These are phyloP conservation scores for Axea sp. DNA, from an alignment of 2,888 invertebrate genomes.

Conservation along the genomic window DNA sequence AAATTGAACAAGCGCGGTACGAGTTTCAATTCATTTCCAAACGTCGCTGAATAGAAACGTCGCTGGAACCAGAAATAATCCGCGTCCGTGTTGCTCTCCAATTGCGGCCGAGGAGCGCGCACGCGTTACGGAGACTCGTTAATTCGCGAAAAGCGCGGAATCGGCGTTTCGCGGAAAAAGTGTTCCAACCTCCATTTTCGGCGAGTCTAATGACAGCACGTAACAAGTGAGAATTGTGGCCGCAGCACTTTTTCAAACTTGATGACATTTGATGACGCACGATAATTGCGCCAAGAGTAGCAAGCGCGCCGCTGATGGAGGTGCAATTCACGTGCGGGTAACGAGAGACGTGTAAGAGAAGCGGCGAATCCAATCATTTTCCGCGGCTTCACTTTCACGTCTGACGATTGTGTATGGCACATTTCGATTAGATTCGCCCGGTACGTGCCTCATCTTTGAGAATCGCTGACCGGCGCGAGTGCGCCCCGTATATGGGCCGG, in stretches of 20 bases:
- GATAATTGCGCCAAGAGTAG: conserved; percentile 44
- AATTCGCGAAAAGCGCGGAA: not conserved
- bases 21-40: too few species aligned
- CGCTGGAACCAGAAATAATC: too few species aligned
- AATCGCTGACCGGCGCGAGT: conserved; percentile 15
- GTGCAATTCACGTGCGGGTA: conserved; percentile 38
- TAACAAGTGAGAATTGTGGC: conserved; percentile 1
- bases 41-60: too few species aligned
- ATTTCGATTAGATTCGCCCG: conserved; percentile 59
- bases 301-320: conserved; percentile 28
- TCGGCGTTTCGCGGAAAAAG: too few species aligned
- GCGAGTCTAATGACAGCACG: not conserved
- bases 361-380: conserved; percentile 68
- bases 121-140: too few species aligned
- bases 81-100: too few species aligned
- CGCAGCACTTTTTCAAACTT: conserved; percentile 25
- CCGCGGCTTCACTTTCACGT: conserved; percentile 72
- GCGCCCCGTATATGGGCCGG: conserved; percentile 23
- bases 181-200: conserved; percentile 1
- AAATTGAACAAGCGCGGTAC: too few species aligned
- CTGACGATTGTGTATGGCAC: conserved; percentile 72
- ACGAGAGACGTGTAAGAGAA: conserved; percentile 41
- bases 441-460: conserved; percentile 48
- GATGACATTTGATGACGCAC: conserved; percentile 55
- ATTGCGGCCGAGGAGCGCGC: too few species aligned